Percentiles rank a stretch among this genome's conserved stretches.
These are phyloP conservation scores for Sarcophilus harrisii DNA, from an alignment of 2,797 vertebrate species.

Conservation along the genomic window DNA sequence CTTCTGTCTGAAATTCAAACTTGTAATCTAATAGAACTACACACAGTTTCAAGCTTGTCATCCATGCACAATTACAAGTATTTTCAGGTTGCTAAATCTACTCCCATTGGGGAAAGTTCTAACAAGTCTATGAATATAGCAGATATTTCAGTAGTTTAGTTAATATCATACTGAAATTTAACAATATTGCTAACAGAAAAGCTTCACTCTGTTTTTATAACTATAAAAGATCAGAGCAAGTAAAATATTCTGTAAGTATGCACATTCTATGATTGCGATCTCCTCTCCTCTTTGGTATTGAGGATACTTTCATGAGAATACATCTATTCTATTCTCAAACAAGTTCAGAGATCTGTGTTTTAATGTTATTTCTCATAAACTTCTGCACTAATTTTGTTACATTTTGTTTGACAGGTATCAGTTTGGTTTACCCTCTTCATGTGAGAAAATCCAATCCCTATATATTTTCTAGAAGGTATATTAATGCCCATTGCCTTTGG, in stretches of 20 bases:
- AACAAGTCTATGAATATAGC: constrained; percentile 12
- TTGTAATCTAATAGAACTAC: background rate
- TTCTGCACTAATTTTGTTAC: background rate
- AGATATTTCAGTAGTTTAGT: constrained; percentile 8
- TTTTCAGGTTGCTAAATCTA: constrained; percentile 9
- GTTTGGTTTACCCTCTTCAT: background rate
- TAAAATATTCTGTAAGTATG: background rate
- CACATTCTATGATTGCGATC: background rate
- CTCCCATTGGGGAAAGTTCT: background rate
- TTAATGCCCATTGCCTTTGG: background rate
- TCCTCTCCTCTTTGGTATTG: background rate
- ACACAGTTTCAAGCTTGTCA: constrained; percentile 12
- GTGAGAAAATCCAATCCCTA: constrained; percentile 6
- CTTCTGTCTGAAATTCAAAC: constrained; percentile 20
- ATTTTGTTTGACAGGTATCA: background rate
- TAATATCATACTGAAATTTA: constrained; percentile 34
- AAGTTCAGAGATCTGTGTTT: background rate
- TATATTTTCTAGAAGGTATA: background rate
- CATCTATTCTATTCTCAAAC: background rate
- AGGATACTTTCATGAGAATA: background rate
- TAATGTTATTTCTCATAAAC: background rate
- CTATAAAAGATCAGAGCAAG: constrained; percentile 26
- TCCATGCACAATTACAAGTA: background rate
- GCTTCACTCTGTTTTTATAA: constrained; percentile 35
- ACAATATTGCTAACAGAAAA: constrained; percentile 15